A percentile compares a stretch with the other conserved stretches of the same genome.
These are phyloP conservation scores for Eupithecia subfuscata DNA, from an alignment of 2,888 invertebrate genomes.

Conservation along the genomic window DNA sequence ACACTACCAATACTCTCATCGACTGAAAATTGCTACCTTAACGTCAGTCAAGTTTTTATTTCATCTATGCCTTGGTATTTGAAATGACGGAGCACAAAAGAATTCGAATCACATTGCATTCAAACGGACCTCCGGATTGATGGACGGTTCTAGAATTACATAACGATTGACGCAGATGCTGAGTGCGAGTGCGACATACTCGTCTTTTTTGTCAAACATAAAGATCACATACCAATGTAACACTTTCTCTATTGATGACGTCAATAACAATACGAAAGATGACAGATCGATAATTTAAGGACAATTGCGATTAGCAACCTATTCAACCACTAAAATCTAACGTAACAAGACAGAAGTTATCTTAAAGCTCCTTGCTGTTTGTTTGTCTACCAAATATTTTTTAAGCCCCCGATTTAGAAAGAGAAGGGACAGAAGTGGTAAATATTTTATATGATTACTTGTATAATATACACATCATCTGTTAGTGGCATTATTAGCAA, in stretches of 20 bases:
- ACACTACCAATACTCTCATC: not conserved
- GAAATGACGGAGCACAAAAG: constrained; percentile 47
- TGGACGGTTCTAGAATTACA: constrained; percentile 53
- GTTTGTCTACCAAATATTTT: not conserved
- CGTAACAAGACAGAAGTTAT: not conserved
- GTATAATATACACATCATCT: not conserved
- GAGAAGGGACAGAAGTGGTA: not conserved
- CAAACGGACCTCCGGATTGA: constrained; percentile 61
- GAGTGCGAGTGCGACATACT: constrained; percentile 60
- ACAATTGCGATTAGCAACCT: not conserved
- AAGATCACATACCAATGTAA: constrained; percentile 57
- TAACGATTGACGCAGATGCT: constrained; percentile 65
- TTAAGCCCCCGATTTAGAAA: not conserved
- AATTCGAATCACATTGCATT: constrained; percentile 54
- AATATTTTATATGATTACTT: too few relatives aligned
- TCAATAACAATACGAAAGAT: constrained; percentile 23
- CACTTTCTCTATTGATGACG: constrained; percentile 45
- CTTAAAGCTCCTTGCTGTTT: not conserved
- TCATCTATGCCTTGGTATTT: not conserved
- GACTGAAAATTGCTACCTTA: not conserved
- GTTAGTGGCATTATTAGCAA: not conserved
- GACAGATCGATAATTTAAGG: not conserved
- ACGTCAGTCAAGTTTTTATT: not conserved
- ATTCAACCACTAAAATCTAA: not conserved
- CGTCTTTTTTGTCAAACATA: constrained; percentile 61